phyloP scores from a whole-genome alignment of 2,888 invertebrate genomes.

The Idaea straminata region DNA sequence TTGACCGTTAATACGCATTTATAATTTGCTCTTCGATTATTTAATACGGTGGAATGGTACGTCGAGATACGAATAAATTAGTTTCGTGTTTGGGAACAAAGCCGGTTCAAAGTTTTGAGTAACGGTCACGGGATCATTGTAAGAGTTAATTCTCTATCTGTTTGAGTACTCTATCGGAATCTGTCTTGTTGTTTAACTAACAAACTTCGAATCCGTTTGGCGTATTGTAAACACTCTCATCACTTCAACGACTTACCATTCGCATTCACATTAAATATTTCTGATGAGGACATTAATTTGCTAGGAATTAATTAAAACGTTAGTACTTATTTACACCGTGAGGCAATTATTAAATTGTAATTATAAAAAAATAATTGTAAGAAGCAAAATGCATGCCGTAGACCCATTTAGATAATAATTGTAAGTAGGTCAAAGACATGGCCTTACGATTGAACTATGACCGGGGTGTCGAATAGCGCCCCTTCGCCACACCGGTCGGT shows the following conservation, averaged over 20 bases:
- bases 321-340: not conserved
- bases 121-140: slow-evolving; percentile 74
- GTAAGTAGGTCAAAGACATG: slow-evolving; percentile 32
- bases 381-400: not conserved
- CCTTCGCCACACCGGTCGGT: slow-evolving; percentile 21
- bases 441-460: slow-evolving; percentile 45
- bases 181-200: slow-evolving; percentile 55
- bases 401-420: slow-evolving; percentile 14
- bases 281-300: slow-evolving; percentile 12
- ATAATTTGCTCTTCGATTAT: slow-evolving; percentile 79
- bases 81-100: slow-evolving; percentile 78
- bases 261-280: slow-evolving; percentile 13
- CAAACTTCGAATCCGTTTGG: slow-evolving; percentile 44
- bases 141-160: slow-evolving; percentile 62
- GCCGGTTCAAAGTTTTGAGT: slow-evolving; percentile 70
- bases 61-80: slow-evolving; percentile 77
- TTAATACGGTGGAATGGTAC: slow-evolving; percentile 68
- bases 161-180: slow-evolving; percentile 55
- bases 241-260: slow-evolving; percentile 18
- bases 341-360: slow-evolving; percentile 12
- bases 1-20: slow-evolving; percentile 80
- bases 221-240: slow-evolving; percentile 23
- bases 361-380: not conserved
- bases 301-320: slow-evolving; percentile 10
- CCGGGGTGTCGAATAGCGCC: slow-evolving; percentile 30